phyloP scores from a whole-genome alignment of 2,113 vertebrate species.

The Triplophysa siluroides region DNA sequence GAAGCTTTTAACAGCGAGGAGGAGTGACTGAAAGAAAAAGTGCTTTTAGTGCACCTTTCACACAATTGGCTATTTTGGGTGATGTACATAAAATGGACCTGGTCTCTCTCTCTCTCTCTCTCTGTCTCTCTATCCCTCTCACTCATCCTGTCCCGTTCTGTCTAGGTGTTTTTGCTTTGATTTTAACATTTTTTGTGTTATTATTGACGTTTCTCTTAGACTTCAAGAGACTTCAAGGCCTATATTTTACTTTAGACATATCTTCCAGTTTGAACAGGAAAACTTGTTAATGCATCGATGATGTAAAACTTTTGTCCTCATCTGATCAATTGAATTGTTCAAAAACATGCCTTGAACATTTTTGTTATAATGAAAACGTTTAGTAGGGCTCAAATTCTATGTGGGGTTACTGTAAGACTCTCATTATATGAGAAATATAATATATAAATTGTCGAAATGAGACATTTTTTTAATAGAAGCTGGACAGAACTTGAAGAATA shows the following conservation, averaged over 20 bases:
- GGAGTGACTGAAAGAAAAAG: constrained; percentile 55
- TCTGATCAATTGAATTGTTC: too few relatives aligned
- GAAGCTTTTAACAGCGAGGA: constrained; percentile 63
- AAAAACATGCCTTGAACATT: too few relatives aligned
- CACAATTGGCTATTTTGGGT: constrained; percentile 50
- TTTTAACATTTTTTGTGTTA: neutral
- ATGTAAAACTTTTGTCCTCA: neutral
- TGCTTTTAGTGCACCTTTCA: constrained; percentile 56
- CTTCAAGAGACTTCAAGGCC: neutral
- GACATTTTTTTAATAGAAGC: too few relatives aligned
- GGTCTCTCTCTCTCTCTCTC: constrained; percentile 37
- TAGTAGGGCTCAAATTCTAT: too few relatives aligned
- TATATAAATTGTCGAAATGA: too few relatives aligned
- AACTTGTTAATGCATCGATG: neutral
- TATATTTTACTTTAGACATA: neutral
- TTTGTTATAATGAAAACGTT: too few relatives aligned
- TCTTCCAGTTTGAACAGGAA: neutral
- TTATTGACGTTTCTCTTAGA: neutral
- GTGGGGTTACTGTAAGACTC: too few relatives aligned
- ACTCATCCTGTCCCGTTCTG: constrained; percentile 21
- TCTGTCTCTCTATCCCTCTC: neutral
- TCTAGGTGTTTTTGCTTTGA: constrained; percentile 1
- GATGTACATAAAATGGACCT: constrained; percentile 47
- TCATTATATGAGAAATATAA: too few relatives aligned
- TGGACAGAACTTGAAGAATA: too few relatives aligned